phyloP scores from a whole-genome alignment of 2,888 invertebrate species.

The Agrilus cyanescens region DNA sequence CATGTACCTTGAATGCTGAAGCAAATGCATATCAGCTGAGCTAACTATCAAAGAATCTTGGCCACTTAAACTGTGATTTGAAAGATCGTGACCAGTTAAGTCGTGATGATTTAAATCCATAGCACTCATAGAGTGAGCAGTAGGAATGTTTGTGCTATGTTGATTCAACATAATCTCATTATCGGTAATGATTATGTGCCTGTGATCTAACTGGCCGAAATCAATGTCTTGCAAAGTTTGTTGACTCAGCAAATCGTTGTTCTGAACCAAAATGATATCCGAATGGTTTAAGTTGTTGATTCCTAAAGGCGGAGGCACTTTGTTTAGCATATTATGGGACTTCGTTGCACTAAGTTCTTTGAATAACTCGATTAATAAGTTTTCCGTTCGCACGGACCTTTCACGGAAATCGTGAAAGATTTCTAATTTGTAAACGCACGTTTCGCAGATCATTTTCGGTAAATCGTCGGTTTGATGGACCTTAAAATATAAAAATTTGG shows the following conservation, averaged over 20 bases:
- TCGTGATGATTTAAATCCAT: slow-evolving; percentile 30
- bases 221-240: slow-evolving; percentile 27
- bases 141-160: slow-evolving; percentile 23
- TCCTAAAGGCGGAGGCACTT: slow-evolving; percentile 14
- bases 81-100: slow-evolving; percentile 27
- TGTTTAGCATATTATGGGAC: slow-evolving; percentile 15
- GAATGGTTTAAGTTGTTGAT: slow-evolving; percentile 20
- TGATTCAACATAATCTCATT: slow-evolving; percentile 29
- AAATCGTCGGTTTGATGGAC: slow-evolving; percentile 42
- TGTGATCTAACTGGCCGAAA: slow-evolving; percentile 24
- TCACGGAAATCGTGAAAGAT: slow-evolving; percentile 44
- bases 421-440: slow-evolving; percentile 45
- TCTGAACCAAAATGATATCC: slow-evolving; percentile 27
- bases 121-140: slow-evolving; percentile 25
- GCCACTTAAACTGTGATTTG: slow-evolving; percentile 27
- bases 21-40: slow-evolving; percentile 14
- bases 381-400: slow-evolving; percentile 42
- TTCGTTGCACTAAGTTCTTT: slow-evolving; percentile 24
- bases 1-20: slow-evolving; percentile 19
- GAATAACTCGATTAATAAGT: slow-evolving; percentile 34
- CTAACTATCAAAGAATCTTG: slow-evolving; percentile 23
- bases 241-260: slow-evolving; percentile 23
- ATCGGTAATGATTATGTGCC: slow-evolving; percentile 26
- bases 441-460: slow-evolving; percentile 46
- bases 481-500: slow-evolving; percentile 27